phyloP scores from a whole-genome alignment of 1,140 invertebrate species.

The Cotesia vestalis region DNA sequence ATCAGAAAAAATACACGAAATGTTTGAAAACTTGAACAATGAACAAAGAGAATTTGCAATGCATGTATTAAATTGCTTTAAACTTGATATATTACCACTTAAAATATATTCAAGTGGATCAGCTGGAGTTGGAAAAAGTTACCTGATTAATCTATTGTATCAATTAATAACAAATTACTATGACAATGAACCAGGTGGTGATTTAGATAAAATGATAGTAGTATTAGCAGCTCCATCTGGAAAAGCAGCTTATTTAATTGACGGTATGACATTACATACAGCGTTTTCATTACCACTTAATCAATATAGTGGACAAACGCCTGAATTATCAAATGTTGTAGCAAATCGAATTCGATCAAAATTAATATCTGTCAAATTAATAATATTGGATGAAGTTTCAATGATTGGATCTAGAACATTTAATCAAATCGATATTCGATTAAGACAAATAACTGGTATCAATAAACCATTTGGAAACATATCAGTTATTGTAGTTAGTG shows the following conservation, averaged over 20 bases:
- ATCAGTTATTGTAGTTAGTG: conserved; percentile 45
- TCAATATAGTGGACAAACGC: conserved; percentile 35
- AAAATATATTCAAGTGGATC: conserved; percentile 40
- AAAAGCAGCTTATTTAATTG: conserved; percentile 53
- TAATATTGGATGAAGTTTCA: conserved; percentile 61
- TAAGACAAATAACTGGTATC: conserved; percentile 51
- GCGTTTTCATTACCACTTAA: conserved; percentile 51
- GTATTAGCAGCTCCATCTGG: conserved; percentile 51
- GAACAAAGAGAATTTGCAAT: conserved; percentile 36
- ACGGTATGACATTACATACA: conserved; percentile 52
- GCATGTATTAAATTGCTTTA: conserved; percentile 40
- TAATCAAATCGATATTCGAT: conserved; percentile 43
- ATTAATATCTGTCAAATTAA: conserved; percentile 46
- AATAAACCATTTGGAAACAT: conserved; percentile 45
- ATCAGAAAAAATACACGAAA: conserved; percentile 29
- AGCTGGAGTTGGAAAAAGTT: conserved; percentile 44
- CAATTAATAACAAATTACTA: conserved; percentile 38
- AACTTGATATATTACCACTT: conserved; percentile 34
- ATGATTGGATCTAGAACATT: conserved; percentile 52
- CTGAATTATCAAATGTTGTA: conserved; percentile 37
- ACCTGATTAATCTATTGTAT: conserved; percentile 37
- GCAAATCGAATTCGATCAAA: conserved; percentile 41
- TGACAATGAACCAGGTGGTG: conserved; percentile 31
- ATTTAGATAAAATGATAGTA: conserved; percentile 39
- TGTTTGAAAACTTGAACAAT: conserved; percentile 35